phyloP scores from a whole-genome alignment of 2,113 vertebrate species.

The Sturnira hondurensis region DNA sequence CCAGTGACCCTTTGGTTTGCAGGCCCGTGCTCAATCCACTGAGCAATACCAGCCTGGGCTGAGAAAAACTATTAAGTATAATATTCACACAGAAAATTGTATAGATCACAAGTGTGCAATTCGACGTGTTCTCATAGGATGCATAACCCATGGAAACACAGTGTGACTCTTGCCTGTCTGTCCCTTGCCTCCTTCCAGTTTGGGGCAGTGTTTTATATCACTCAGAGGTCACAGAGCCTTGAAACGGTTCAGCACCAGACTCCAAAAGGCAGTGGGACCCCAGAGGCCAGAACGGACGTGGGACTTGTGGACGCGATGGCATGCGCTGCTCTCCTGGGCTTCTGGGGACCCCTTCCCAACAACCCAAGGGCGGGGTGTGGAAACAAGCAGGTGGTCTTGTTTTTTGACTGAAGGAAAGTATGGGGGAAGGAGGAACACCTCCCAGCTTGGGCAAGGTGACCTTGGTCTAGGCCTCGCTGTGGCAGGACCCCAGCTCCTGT shows the following conservation, averaged over 20 bases:
- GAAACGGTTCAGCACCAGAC: not conserved
- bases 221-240: not conserved
- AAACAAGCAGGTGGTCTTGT: not conserved
- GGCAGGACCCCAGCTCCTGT: not conserved
- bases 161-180: fast-evolving
- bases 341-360: not conserved
- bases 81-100: not conserved
- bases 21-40: too few species aligned
- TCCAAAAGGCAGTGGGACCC: not conserved
- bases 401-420: not conserved
- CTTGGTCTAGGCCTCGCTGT: not conserved
- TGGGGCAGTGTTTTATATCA: not conserved
- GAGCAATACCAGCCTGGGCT: too few species aligned
- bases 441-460: not conserved
- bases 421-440: not conserved
- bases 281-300: not conserved
- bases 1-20: too few species aligned
- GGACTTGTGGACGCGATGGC: not conserved
- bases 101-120: not conserved
- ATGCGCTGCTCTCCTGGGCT: not conserved
- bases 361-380: not conserved
- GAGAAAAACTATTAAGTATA: not conserved
- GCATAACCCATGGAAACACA: not conserved
- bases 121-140: not conserved
- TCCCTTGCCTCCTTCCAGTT: not conserved